Conservation (phyloP, 1,140 invertebrate genomes). For the Penaeus vannamei region DNA sequence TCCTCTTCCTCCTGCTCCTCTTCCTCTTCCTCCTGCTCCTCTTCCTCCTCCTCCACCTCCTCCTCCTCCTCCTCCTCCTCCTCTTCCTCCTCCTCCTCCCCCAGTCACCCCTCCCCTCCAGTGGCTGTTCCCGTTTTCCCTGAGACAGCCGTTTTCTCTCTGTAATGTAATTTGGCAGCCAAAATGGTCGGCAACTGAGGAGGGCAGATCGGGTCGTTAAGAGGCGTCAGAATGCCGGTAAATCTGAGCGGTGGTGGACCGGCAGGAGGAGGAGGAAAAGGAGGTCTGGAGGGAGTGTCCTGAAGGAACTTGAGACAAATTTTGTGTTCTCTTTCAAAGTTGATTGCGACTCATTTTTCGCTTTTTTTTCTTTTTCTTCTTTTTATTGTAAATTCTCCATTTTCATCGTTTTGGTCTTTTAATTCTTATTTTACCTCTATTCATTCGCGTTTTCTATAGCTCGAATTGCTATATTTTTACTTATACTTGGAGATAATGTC, state of each 20-base stretch:
- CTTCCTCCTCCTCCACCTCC: neutral
- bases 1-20: neutral
- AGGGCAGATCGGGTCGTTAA: slow-evolving; percentile 51
- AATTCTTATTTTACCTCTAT: too few species aligned
- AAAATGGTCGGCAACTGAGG: slow-evolving; percentile 41
- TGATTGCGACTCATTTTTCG: too few species aligned
- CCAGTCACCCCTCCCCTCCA: neutral
- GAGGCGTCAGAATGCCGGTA: slow-evolving; percentile 37
- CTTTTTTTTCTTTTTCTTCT: too few species aligned
- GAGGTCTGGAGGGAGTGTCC: too few species aligned
- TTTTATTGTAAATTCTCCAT: too few species aligned
- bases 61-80: neutral
- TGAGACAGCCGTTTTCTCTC: slow-evolving; percentile 16
- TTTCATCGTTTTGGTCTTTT: too few species aligned
- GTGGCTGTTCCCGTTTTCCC: slow-evolving; percentile 27
- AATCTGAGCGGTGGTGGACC: slow-evolving; percentile 7
- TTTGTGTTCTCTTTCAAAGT: too few species aligned
- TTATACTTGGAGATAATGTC: too few species aligned
- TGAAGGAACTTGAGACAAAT: too few species aligned
- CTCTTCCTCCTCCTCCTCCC: neutral
- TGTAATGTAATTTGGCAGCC: slow-evolving; percentile 56
- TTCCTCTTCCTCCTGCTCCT: neutral
- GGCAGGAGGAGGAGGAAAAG: too few species aligned
- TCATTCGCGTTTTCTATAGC: too few species aligned
- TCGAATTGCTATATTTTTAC: too few species aligned